These are phyloP conservation scores for Venustaconcha ellipsiformis DNA, from an alignment of 1,140 invertebrate species.

Conservation along the genomic window DNA sequence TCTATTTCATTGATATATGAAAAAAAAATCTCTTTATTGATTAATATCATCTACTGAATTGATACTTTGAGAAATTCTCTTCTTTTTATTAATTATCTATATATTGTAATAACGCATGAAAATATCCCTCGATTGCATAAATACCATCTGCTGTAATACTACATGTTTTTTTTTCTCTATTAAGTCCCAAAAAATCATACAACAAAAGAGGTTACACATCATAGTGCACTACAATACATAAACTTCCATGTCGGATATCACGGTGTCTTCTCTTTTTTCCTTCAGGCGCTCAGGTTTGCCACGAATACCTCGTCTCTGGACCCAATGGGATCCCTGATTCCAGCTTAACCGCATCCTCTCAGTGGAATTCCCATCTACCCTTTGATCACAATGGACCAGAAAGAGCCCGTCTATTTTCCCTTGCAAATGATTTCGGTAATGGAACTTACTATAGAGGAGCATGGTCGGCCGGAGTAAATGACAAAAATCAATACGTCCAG, in stretches of 20 bases:
- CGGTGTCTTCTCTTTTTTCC: background rate
- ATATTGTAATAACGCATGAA: background rate
- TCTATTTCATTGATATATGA: background rate
- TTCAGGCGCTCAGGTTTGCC: conserved; percentile 42
- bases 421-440: conserved; percentile 33
- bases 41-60: background rate
- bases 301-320: conserved; percentile 43
- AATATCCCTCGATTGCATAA: background rate
- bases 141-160: background rate
- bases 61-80: no score
- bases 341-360: conserved; percentile 33
- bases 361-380: conserved; percentile 33
- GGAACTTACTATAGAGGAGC: conserved; percentile 40
- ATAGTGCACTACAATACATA: background rate
- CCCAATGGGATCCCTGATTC: conserved; percentile 35
- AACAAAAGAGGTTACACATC: background rate
- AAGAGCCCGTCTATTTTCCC: conserved; percentile 36
- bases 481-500: conserved; percentile 48
- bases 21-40: background rate
- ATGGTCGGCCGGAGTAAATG: conserved; percentile 39
- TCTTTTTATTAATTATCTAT: no score
- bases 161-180: background rate
- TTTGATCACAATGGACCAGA: conserved; percentile 34
- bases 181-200: background rate
- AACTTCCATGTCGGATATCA: background rate